A percentile compares a stretch with the other conserved stretches of the same genome.
Conservation (phyloP, 2,888 invertebrate species). For the Scaptodrosophila latifasciaeformis region DNA sequence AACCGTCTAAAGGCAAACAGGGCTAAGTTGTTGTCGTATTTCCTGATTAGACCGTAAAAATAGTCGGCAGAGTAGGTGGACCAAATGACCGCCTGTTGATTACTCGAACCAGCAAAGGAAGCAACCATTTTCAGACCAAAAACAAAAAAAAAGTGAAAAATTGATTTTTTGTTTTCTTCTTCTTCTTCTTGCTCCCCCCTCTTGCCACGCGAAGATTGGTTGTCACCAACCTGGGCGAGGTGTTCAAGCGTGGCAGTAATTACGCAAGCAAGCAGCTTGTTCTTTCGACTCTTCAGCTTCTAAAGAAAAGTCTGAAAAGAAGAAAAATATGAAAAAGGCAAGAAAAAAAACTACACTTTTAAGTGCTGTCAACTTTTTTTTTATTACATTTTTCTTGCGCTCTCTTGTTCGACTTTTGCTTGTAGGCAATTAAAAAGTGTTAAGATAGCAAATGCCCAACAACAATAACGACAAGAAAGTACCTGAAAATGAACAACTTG, state of each 20-base stretch:
- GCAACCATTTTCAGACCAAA: not conserved
- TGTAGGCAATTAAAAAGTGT: slow-evolving; percentile 55
- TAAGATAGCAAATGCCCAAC: too few species aligned
- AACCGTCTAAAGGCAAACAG: not conserved
- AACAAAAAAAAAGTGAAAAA: slow-evolving; percentile 28
- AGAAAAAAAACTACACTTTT: slow-evolving; percentile 7
- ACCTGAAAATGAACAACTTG: too few species aligned
- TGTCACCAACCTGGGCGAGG: not conserved
- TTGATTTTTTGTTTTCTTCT: slow-evolving; percentile 22
- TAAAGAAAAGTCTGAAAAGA: too few species aligned
- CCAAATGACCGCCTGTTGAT: slow-evolving; percentile 4
- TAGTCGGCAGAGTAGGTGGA: slow-evolving; percentile 9
- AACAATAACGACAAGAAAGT: slow-evolving; percentile 21
- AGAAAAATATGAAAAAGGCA: too few species aligned
- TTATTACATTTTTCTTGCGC: not conserved
- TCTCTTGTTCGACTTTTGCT: slow-evolving; percentile 2
- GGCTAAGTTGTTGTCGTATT: not conserved
- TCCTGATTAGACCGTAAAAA: not conserved
- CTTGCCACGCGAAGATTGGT: too few species aligned
- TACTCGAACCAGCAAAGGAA: not conserved
- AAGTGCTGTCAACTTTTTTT: slow-evolving; percentile 7
- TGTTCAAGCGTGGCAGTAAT: not conserved
- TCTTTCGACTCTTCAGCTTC: not conserved
- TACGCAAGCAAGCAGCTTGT: not conserved
- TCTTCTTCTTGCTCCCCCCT: too few species aligned